Percentiles rank a stretch among this genome's conserved stretches.
Evolutionary conservation across 1,140 invertebrate species (phyloP).

Genomic region (Drosophila pruinosa): DNA sequence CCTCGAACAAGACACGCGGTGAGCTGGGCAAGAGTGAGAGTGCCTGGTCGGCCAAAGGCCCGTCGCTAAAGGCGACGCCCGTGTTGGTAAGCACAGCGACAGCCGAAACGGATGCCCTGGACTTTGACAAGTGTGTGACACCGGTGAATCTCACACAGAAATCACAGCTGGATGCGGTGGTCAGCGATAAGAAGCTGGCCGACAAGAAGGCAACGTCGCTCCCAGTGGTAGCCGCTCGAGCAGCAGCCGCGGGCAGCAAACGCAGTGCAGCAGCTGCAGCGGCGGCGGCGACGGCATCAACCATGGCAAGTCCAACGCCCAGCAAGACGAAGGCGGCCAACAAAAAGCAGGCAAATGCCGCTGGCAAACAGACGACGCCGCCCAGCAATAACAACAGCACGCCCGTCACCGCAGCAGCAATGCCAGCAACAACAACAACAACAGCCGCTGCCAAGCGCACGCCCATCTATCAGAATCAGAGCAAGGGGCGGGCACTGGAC

Average conservation of each 20-base stretch:
- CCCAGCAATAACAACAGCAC: conserved; percentile 27
- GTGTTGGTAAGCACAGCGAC: conserved; percentile 53
- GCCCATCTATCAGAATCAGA: conserved; percentile 64
- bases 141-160: conserved; percentile 73
- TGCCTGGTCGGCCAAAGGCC: conserved; percentile 79
- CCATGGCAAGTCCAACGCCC: conserved; percentile 44
- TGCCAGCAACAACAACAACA: conserved; percentile 17
- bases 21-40: conserved; percentile 77
- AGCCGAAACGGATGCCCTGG: conserved; percentile 36
- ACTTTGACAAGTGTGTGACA: conserved; percentile 57
- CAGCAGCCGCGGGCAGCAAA: conserved; percentile 3
- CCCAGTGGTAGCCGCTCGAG: no score
- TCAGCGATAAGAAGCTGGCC: conserved; percentile 37
- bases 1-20: conserved; percentile 73
- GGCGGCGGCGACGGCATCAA: conserved; percentile 36
- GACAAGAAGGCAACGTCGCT: conserved; percentile 62
- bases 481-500: conserved; percentile 45
- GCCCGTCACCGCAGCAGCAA: conserved; percentile 2
- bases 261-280: conserved; percentile 3
- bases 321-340: conserved; percentile 43
- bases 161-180: conserved; percentile 11
- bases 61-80: conserved; percentile 76
- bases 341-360: conserved; percentile 32
- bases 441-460: conserved; percentile 53
- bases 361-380: background rate